Evolutionary conservation across 2,888 invertebrate genomes (phyloP), one percentile per base, ranked within the genome.

Genomic region (Iphiclides podalirius): DNA sequence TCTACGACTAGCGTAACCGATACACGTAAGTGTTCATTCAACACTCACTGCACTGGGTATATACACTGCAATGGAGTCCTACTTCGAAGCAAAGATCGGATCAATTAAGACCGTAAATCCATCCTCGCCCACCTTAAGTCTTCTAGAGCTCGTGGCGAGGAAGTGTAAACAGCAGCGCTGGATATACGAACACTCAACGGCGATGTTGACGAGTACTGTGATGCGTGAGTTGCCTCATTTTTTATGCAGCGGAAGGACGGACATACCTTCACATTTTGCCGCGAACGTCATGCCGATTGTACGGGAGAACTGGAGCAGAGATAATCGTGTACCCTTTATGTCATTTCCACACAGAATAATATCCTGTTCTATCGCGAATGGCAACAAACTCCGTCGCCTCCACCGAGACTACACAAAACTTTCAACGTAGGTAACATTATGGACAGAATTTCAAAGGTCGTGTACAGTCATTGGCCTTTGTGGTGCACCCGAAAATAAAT

Each of bases 71-170:
- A 71, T 72, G 23, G 20, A 38, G 14, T 14, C 36, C 73, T 67
- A 73, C 69, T 75, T 67, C 58, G 51, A 50, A 54, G 64, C 62
- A 36, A 63, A 63, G 65, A 72, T 78, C 73, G 72, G 73, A 77
- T 61, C 70, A 64, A 51, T 53, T 54, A 63, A 40, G 63, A 68
- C 70, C 66, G 70, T 80, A 78, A 82, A 82, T 78, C 75, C 67
- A 58, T 79, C 72, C 63, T 60, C 80, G 69, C 67, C 69, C 65
- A 71, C 72, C 70, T 72, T 73, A 76, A 79, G 72, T 75, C 70
- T 63, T 63, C 45, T 42, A 58, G 58, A 63, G 67, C 59, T 54
- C 61, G 69, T 76, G 82, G 76, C 75, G 77, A 77, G 72, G 73
- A 60, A 72, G 67, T 61, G 71, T 78, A 80, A 82, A 82, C 75